Conservation (phyloP, 1,140 invertebrate genomes). For the Nomia melanderi region DNA sequence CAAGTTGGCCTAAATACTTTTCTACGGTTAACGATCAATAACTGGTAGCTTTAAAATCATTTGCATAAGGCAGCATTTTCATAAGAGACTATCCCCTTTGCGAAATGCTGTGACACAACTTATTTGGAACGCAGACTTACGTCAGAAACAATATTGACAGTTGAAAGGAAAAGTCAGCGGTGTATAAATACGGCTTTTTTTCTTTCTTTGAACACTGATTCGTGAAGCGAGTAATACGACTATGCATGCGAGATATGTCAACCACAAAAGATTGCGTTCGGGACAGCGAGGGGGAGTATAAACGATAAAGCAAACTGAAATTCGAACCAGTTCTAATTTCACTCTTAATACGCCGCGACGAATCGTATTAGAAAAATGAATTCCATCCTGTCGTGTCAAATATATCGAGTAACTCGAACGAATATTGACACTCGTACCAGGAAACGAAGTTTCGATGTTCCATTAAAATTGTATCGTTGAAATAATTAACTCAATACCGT, state of each 20-base stretch:
- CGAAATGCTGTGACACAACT: no score
- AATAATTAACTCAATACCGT: conserved; percentile 22
- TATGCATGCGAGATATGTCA: no score
- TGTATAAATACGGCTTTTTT: no score
- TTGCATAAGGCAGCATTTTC: no score
- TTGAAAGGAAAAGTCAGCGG: no score
- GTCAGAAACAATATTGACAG: no score
- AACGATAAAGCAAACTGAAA: not conserved
- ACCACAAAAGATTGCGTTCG: not conserved
- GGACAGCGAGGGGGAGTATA: not conserved
- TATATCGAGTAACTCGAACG: not conserved
- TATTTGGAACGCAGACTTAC: no score
- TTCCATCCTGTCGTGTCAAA: not conserved
- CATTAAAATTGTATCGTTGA: conserved; percentile 26
- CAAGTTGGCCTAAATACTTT: no score
- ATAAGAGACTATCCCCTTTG: no score
- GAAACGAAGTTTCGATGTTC: not conserved
- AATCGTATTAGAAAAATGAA: not conserved
- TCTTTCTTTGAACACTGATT: not conserved
- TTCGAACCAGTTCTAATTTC: not conserved
- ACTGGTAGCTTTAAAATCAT: no score
- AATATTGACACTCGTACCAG: not conserved
- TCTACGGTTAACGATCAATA: no score
- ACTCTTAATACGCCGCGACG: not conserved
- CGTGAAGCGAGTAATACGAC: not conserved